Evolutionary conservation across 2,797 vertebrate genomes (phyloP).

Genomic region (Parauchenoglanis punctatus): DNA sequence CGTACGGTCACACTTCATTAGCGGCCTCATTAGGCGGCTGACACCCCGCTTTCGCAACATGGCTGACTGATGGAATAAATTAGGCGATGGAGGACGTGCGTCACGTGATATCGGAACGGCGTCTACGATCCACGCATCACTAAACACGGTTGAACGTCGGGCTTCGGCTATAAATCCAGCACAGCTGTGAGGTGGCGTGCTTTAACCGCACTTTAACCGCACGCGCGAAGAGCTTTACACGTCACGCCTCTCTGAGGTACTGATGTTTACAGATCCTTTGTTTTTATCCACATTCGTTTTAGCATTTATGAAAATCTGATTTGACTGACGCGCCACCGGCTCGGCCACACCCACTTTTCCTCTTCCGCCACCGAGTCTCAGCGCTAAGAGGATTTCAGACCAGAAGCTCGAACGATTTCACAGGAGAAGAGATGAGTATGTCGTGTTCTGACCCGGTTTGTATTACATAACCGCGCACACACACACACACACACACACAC

Average conservation of each 20-base stretch:
- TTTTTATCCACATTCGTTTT: neutral
- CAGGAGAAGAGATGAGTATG: neutral
- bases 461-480: neutral
- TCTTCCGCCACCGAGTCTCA: neutral
- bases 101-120: neutral
- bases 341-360: neutral
- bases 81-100: conserved; percentile 42
- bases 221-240: neutral
- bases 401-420: neutral
- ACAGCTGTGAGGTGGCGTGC: neutral
- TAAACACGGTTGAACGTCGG: neutral
- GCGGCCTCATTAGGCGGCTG: conserved; percentile 55
- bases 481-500: neutral
- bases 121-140: neutral
- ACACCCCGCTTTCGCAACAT: conserved; percentile 53
- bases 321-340: neutral
- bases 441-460: neutral
- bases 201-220: neutral
- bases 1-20: conserved; percentile 57
- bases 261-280: neutral
- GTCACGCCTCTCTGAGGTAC: neutral
- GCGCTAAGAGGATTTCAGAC: neutral
- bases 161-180: neutral
- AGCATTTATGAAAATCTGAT: neutral
- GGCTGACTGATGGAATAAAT: conserved; percentile 60